phyloP scores from a whole-genome alignment of 1,140 invertebrate genomes.

The Scaptodrosophila lebanonensis region DNA sequence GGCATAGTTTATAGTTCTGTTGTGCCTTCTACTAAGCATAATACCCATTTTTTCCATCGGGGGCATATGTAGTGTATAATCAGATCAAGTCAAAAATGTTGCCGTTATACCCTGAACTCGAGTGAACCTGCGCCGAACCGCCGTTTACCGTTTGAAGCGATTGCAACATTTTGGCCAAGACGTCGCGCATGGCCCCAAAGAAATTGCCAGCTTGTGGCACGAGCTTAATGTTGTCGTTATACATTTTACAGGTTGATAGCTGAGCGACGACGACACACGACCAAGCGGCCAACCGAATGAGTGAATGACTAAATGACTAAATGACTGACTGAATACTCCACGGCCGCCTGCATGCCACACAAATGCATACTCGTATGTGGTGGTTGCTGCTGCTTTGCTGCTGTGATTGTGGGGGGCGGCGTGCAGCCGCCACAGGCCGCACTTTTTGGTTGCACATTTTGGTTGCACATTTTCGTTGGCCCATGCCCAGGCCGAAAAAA shows the following conservation, averaged over 20 bases:
- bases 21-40: no score
- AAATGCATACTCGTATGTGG: no score
- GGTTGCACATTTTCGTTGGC: no score
- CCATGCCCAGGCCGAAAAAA: no score
- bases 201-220: slow-evolving; percentile 64
- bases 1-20: no score
- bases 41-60: no score
- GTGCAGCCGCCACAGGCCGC: no score
- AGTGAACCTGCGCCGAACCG: slow-evolving; percentile 51
- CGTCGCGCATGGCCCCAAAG: slow-evolving; percentile 9
- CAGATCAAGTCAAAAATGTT: slow-evolving; percentile 62
- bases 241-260: slow-evolving; percentile 69
- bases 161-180: slow-evolving; percentile 43
- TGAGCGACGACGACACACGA: slow-evolving; percentile 36
- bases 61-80: no score
- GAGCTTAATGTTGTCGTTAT: slow-evolving; percentile 76
- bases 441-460: no score
- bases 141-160: slow-evolving; percentile 50
- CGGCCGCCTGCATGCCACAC: slow-evolving; percentile 1
- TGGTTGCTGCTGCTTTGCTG: no score
- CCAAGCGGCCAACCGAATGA: slow-evolving; percentile 6
- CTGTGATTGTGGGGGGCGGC: no score
- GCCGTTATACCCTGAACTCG: slow-evolving; percentile 51
- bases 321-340: background rate
- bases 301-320: background rate